These are phyloP conservation scores for Norana najaformis DNA, from an alignment of 2,888 invertebrate species.

Conservation along the genomic window DNA sequence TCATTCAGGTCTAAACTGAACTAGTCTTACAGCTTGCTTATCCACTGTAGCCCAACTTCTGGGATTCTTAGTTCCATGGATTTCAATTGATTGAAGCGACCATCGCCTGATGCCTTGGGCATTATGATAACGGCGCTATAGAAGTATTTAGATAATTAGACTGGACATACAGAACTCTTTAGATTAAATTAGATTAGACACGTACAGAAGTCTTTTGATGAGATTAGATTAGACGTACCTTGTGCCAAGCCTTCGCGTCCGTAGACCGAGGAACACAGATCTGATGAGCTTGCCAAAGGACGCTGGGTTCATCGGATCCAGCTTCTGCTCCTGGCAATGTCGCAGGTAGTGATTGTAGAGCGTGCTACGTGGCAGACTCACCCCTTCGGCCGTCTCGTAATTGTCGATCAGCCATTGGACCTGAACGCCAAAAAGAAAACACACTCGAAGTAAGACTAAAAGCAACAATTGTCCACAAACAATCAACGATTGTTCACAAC, in stretches of 20 bases:
- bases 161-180: too few relatives aligned
- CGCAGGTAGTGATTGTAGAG: slow-evolving; percentile 94
- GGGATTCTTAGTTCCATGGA: too few relatives aligned
- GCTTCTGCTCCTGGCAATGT: slow-evolving; percentile 82
- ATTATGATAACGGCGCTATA: too few relatives aligned
- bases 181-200: too few relatives aligned
- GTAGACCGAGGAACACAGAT: slow-evolving; percentile 92
- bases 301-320: slow-evolving; percentile 98
- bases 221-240: slow-evolving; percentile 69
- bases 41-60: too few relatives aligned
- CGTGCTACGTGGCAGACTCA: slow-evolving; percentile 88
- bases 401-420: slow-evolving; percentile 87
- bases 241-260: slow-evolving; percentile 91
- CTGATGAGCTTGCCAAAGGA: slow-evolving; percentile 98
- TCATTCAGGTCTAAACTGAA: too few relatives aligned
- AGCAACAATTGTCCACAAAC: too few relatives aligned
- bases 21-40: too few relatives aligned
- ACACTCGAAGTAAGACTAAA: not conserved
- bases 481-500: not conserved
- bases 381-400: slow-evolving; percentile 95
- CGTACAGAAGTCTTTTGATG: too few relatives aligned
- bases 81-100: too few relatives aligned
- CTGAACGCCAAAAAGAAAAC: slow-evolving; percentile 44
- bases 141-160: too few relatives aligned
- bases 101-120: too few relatives aligned